A percentile compares a stretch with the other conserved stretches of the same genome.
These are phyloP conservation scores for Mylabris phalerata DNA, from an alignment of 1,140 invertebrate species.

Conservation along the genomic window DNA sequence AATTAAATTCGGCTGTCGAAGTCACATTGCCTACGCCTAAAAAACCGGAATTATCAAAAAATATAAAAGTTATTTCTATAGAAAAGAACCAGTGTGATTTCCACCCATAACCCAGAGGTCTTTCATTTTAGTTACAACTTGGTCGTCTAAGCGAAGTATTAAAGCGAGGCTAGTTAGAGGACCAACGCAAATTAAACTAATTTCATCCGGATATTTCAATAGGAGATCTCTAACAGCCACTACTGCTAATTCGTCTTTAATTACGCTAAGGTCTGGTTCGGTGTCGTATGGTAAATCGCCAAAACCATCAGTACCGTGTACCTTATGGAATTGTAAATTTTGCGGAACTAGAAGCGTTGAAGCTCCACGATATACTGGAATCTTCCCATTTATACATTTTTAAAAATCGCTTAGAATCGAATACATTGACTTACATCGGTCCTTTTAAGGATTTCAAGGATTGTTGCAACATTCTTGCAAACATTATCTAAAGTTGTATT, in stretches of 20 bases:
- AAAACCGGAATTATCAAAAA: neutral
- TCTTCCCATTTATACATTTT: slow-evolving; percentile 39
- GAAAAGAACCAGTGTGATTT: slow-evolving; percentile 57
- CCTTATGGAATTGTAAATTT: slow-evolving; percentile 29
- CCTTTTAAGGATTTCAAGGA: slow-evolving; percentile 45
- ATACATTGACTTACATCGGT: slow-evolving; percentile 44
- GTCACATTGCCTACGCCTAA: slow-evolving; percentile 56
- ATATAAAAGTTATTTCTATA: too few species aligned
- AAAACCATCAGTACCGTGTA: slow-evolving; percentile 61
- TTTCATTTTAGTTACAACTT: slow-evolving; percentile 55
- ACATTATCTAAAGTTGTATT: slow-evolving; percentile 56
- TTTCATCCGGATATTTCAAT: slow-evolving; percentile 38
- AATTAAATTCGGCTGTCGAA: slow-evolving; percentile 71
- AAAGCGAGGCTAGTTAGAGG: slow-evolving; percentile 74
- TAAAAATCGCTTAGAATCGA: too few species aligned
- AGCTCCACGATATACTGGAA: slow-evolving; percentile 59
- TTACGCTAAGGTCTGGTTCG: slow-evolving; percentile 24
- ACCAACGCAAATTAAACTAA: slow-evolving; percentile 59
- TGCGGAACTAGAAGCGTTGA: slow-evolving; percentile 45
- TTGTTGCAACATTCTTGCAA: slow-evolving; percentile 54
- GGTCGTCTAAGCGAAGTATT: slow-evolving; percentile 58
- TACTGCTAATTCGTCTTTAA: slow-evolving; percentile 17
- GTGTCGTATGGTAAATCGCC: slow-evolving; percentile 44
- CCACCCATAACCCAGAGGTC: slow-evolving; percentile 71
- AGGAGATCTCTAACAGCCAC: slow-evolving; percentile 23